Evolutionary conservation across 2,888 invertebrate genomes (phyloP).

Genomic region (Agriopis aurantiaria): DNA sequence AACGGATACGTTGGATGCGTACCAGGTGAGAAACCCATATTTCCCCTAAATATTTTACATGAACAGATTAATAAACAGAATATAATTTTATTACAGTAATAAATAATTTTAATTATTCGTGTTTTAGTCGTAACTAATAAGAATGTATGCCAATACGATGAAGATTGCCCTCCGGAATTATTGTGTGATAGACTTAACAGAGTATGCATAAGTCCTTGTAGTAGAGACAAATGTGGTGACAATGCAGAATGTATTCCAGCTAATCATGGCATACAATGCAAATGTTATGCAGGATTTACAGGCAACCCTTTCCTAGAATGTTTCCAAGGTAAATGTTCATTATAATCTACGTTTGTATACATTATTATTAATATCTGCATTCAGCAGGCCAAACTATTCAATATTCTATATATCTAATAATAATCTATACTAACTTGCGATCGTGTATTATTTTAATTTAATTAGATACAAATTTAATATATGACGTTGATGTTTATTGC

Average conservation of each 20-base stretch:
- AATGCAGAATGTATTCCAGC: constrained; percentile 92
- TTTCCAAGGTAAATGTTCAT: constrained; percentile 79
- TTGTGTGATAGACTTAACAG: constrained; percentile 94
- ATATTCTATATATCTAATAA: neutral
- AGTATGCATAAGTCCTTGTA: constrained; percentile 93
- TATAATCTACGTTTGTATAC: constrained; percentile 9
- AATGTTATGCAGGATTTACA: constrained; percentile 90
- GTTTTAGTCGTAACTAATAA: constrained; percentile 28
- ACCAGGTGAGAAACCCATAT: constrained; percentile 86
- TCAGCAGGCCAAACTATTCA: neutral
- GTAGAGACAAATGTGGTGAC: constrained; percentile 92
- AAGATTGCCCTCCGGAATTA: constrained; percentile 95
- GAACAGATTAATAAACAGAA: neutral
- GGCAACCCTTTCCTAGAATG: constrained; percentile 93
- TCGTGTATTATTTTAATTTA: neutral
- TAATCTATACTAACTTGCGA: neutral
- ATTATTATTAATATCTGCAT: neutral
- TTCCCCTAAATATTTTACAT: neutral
- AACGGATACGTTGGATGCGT: constrained; percentile 94
- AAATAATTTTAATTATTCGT: constrained; percentile 7
- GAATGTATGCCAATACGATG: constrained; percentile 93
- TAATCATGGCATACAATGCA: constrained; percentile 92
- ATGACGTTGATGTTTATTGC: neutral
- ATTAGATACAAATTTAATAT: neutral
- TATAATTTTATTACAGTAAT: neutral